A percentile compares a stretch with the other conserved stretches of the same genome.
Conservation (phyloP, 2,797 vertebrate species). For the Oreortyx pictus region DNA sequence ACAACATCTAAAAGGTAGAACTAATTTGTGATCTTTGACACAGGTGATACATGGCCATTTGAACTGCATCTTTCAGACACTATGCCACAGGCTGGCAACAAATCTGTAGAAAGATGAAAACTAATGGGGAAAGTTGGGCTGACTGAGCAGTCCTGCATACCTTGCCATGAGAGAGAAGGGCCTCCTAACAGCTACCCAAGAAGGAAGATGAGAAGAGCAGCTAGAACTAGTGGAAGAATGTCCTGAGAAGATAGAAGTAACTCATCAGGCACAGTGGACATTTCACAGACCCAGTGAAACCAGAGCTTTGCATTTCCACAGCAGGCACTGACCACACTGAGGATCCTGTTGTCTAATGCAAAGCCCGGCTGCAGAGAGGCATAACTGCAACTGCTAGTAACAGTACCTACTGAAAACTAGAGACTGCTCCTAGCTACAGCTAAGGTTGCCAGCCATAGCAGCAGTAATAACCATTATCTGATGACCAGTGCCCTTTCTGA, state of each 20-base stretch:
- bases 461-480: conserved; percentile 21
- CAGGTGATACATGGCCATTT: background rate
- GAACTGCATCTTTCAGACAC: background rate
- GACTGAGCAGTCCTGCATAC: background rate
- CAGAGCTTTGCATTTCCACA: background rate
- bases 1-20: background rate
- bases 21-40: background rate
- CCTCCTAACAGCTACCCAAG: background rate
- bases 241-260: background rate
- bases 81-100: background rate
- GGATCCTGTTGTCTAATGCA: background rate
- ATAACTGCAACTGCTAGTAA: background rate
- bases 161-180: background rate
- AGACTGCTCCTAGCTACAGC: background rate
- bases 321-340: background rate
- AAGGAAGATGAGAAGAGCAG: background rate
- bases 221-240: background rate
- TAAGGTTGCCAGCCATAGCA: background rate
- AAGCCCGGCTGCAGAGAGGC: background rate
- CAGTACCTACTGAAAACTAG: background rate
- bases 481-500: conserved; percentile 8
- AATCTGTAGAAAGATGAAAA: background rate
- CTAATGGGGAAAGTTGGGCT: background rate
- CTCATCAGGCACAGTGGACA: background rate
- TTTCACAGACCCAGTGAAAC: background rate